Percentiles rank a stretch among this genome's conserved stretches.
These are phyloP conservation scores for Luffia ferchaultella DNA, from an alignment of 2,888 invertebrate species.

Conservation along the genomic window DNA sequence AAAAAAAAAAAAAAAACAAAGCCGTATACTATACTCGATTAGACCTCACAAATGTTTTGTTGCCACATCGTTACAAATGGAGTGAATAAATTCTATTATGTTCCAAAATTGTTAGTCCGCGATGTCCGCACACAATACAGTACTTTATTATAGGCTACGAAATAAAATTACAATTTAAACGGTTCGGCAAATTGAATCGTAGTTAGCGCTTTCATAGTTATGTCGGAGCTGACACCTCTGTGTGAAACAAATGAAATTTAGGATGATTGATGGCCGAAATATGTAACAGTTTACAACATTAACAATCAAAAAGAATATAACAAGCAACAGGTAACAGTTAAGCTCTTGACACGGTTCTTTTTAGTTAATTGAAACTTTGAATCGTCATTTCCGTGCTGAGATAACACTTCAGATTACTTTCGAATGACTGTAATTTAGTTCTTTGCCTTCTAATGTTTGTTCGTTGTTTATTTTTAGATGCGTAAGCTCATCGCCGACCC, in stretches of 20 bases:
- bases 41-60: slow-evolving; percentile 3
- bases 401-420: neutral
- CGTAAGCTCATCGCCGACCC: too few relatives aligned
- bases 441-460: neutral
- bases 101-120: slow-evolving; percentile 23
- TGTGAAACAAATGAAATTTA: neutral
- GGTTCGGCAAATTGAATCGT: neutral
- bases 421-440: neutral
- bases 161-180: neutral
- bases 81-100: slow-evolving; percentile 20
- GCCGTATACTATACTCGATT: neutral
- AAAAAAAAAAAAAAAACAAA: slow-evolving; percentile 1
- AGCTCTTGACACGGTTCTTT: neutral
- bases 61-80: slow-evolving; percentile 10
- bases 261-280: neutral
- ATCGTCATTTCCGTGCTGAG: neutral
- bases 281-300: neutral
- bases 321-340: neutral
- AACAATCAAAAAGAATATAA: neutral
- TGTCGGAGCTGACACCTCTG: neutral
- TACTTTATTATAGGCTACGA: slow-evolving; percentile 19
- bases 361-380: neutral
- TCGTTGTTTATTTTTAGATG: too few relatives aligned
- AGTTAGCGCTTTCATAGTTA: neutral
- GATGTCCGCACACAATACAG: slow-evolving; percentile 26